These are phyloP conservation scores for Hesperophylax magnus DNA, from an alignment of 1,140 invertebrate species.

Conservation along the genomic window DNA sequence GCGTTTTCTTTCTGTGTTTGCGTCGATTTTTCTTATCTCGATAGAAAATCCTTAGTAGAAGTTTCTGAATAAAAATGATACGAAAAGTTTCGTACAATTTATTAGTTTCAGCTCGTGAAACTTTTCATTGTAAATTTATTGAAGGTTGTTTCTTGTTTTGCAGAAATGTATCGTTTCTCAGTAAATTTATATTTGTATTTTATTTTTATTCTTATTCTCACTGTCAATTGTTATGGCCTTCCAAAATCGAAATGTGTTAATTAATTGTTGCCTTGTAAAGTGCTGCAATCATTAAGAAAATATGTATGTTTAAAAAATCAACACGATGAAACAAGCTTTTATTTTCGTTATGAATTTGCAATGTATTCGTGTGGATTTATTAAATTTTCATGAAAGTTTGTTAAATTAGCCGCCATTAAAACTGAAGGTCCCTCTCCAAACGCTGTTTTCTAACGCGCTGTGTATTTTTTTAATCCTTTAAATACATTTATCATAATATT, in stretches of 20 bases:
- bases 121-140: conserved; percentile 11
- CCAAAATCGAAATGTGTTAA: neutral
- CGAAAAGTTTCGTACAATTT: neutral
- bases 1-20: neutral
- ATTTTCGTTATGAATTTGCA: neutral
- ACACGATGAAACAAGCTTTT: neutral
- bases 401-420: neutral
- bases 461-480: neutral
- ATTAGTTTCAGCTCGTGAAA: neutral
- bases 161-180: neutral
- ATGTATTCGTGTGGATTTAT: neutral
- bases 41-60: neutral
- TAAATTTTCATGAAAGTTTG: neutral
- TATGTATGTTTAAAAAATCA: neutral
- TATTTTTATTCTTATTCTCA: neutral
- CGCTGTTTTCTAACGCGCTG: neutral
- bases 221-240: neutral
- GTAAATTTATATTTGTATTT: neutral
- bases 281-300: neutral
- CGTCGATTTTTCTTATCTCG: neutral
- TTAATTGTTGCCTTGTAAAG: neutral
- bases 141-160: neutral
- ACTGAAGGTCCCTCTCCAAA: neutral
- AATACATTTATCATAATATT: neutral
- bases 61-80: conserved; percentile 14